Evolutionary conservation across 2,113 vertebrate species (phyloP).

Genomic region (Coptodon bakossiorum): DNA sequence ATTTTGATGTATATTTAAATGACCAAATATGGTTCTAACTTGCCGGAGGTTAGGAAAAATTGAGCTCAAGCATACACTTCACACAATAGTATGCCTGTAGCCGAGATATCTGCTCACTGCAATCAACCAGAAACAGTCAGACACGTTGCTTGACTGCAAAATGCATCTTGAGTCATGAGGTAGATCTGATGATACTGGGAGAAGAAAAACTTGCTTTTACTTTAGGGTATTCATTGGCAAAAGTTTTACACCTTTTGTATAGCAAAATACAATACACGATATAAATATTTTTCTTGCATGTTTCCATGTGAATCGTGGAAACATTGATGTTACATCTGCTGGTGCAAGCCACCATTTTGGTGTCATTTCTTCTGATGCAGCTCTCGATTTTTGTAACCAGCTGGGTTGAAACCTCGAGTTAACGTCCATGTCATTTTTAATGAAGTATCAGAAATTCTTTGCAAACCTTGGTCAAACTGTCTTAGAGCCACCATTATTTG

Average conservation of each 20-base stretch:
- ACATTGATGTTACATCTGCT: not conserved
- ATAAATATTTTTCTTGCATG: not conserved
- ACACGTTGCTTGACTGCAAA: not conserved
- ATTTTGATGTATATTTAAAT: not conserved
- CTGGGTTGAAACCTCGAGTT: not conserved
- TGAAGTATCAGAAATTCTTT: not conserved
- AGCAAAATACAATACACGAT: not conserved
- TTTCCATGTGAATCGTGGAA: not conserved
- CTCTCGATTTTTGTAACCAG: not conserved
- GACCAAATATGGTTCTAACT: not conserved
- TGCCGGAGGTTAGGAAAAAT: not conserved
- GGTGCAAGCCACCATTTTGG: not conserved
- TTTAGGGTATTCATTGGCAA: not conserved
- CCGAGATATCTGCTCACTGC: not conserved
- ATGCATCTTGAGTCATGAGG: not conserved
- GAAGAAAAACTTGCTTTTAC: not conserved
- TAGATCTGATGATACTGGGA: not conserved
- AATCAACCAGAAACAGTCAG: not conserved
- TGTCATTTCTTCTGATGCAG: not conserved
- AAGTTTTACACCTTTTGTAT: not conserved
- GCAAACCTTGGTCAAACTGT: not conserved
- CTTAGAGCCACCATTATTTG: not conserved
- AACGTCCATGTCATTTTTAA: accelerated
- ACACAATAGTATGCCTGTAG: not conserved
- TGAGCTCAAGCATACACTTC: not conserved